These are phyloP conservation scores for Alviniconcha marisindica DNA, from an alignment of 1,140 invertebrate genomes.

Conservation along the genomic window DNA sequence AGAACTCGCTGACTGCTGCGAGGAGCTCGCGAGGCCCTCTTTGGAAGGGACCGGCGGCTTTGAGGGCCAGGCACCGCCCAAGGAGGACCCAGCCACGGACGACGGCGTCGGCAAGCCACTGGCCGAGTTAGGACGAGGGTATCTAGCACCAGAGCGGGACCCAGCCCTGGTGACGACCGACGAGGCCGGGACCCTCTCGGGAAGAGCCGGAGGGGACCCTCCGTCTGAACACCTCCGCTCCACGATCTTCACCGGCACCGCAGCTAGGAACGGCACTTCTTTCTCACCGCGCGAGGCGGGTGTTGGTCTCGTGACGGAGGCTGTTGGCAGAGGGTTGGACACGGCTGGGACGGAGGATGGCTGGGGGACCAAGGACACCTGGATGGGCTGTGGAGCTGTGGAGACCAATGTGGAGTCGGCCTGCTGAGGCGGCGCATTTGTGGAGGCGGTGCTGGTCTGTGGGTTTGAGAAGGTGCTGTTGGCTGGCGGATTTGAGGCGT, in stretches of 20 bases:
- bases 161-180: not conserved
- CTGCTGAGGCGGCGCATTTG: not conserved
- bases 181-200: not conserved
- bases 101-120: not conserved
- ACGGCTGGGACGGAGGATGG: not conserved
- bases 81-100: not conserved
- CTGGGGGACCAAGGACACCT: not conserved
- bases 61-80: not conserved
- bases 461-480: not conserved
- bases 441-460: too few species aligned
- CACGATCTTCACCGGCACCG: not conserved
- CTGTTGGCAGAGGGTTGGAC: not conserved
- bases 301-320: not conserved
- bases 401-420: not conserved
- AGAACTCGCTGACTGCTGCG: not conserved
- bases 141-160: not conserved
- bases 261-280: not conserved
- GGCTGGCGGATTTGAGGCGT: not conserved
- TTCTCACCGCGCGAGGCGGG: not conserved
- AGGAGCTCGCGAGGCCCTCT: not conserved
- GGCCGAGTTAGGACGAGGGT: not conserved
- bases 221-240: not conserved
- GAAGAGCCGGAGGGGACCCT: not conserved
- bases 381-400: too few species aligned
- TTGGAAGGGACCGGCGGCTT: not conserved